phyloP scores from a whole-genome alignment of 2,888 invertebrate species.

The Strigamia maritima region DNA sequence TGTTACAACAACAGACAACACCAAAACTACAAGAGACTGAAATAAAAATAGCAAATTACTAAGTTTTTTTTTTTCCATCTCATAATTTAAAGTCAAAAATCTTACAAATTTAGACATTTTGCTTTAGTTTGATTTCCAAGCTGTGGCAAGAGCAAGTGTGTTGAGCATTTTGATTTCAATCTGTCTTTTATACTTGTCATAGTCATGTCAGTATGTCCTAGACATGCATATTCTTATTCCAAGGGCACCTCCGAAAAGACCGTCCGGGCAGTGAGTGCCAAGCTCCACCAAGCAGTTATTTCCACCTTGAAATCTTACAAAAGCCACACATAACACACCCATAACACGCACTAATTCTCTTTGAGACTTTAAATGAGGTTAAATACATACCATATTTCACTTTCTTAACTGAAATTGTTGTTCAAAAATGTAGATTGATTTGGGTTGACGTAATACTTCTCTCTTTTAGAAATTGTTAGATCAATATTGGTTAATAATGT shows the following conservation, averaged over 20 bases:
- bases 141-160: not conserved
- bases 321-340: not conserved
- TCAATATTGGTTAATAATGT: no score
- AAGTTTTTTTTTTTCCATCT: not conserved
- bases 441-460: no score
- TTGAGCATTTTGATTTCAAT: not conserved
- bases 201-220: not conserved
- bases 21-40: not conserved
- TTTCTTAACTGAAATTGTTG: not conserved
- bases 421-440: no score
- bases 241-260: not conserved
- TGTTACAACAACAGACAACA: not conserved
- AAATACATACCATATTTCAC: not conserved
- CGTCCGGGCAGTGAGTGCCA: not conserved
- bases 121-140: not conserved
- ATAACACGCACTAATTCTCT: not conserved
- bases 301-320: not conserved
- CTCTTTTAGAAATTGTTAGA: no score
- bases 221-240: not conserved
- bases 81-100: no score
- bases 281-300: not conserved
- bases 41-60: not conserved
- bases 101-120: not conserved
- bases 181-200: not conserved
- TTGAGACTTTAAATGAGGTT: not conserved